Evolutionary conservation across 2,888 invertebrate genomes (phyloP).

Genomic region (Amorpha juglandis): DNA sequence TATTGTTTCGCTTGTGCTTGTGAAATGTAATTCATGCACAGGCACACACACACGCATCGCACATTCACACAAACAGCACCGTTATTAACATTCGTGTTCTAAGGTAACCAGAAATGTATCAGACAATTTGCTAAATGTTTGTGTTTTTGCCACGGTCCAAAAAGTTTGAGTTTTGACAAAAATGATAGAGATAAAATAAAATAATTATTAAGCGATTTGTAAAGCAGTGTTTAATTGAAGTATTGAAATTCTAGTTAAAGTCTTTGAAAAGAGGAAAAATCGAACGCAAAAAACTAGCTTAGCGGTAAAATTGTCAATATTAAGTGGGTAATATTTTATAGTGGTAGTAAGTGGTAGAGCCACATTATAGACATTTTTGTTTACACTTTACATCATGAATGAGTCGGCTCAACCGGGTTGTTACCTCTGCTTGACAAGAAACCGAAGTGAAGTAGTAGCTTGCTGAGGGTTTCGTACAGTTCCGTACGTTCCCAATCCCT

Average conservation of each 20-base stretch:
- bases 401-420: too few relatives aligned
- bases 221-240: neutral
- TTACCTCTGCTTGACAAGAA: too few relatives aligned
- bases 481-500: too few relatives aligned
- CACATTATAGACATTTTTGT: too few relatives aligned
- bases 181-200: neutral
- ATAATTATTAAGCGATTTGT: neutral
- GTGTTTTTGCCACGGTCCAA: constrained; percentile 18
- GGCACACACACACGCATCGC: constrained; percentile 60
- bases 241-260: neutral
- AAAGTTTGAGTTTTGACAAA: constrained; percentile 10
- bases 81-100: constrained; percentile 69
- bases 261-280: neutral
- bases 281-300: neutral
- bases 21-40: constrained; percentile 70
- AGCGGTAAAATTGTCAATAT: neutral
- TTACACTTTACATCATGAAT: too few relatives aligned
- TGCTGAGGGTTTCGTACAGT: too few relatives aligned
- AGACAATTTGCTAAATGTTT: constrained; percentile 29
- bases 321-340: neutral
- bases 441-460: too few relatives aligned
- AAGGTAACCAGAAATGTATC: constrained; percentile 63
- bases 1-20: constrained; percentile 76
- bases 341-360: too few relatives aligned
- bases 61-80: constrained; percentile 32